Percentiles rank a stretch among this genome's conserved stretches.
Conservation (phyloP, 2,888 invertebrate species). For the Bugulina stolonifera region DNA sequence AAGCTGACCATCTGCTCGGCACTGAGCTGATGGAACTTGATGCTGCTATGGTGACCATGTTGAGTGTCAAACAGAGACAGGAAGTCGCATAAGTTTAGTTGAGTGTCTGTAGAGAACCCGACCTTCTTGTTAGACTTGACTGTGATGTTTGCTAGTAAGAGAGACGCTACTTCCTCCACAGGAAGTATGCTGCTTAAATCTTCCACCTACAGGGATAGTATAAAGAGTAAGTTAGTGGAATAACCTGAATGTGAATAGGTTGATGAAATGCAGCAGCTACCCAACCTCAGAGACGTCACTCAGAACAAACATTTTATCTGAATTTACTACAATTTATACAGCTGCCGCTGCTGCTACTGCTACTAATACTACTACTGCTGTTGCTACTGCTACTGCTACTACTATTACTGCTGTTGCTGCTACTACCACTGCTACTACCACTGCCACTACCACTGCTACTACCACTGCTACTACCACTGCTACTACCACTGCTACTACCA, state of each 20-base stretch:
- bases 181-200: not conserved
- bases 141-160: not conserved
- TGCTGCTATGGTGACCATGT: not conserved
- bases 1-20: not conserved
- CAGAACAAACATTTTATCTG: too few relatives aligned
- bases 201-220: not conserved
- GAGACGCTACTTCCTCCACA: not conserved
- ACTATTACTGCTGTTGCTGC: too few relatives aligned
- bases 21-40: not conserved
- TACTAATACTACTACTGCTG: too few relatives aligned
- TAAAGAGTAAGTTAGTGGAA: not conserved
- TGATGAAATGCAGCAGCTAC: too few relatives aligned
- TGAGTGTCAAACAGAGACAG: not conserved
- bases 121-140: not conserved
- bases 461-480: too few relatives aligned
- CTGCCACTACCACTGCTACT: too few relatives aligned
- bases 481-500: too few relatives aligned
- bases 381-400: too few relatives aligned
- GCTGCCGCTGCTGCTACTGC: too few relatives aligned
- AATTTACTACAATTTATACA: too few relatives aligned
- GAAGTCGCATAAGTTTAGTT: not conserved
- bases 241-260: not conserved
- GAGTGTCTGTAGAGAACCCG: not conserved
- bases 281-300: too few relatives aligned
- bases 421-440: too few relatives aligned